Evolutionary conservation across 2,113 vertebrate species (phyloP).

Genomic region (Lophotis ruficrista): DNA sequence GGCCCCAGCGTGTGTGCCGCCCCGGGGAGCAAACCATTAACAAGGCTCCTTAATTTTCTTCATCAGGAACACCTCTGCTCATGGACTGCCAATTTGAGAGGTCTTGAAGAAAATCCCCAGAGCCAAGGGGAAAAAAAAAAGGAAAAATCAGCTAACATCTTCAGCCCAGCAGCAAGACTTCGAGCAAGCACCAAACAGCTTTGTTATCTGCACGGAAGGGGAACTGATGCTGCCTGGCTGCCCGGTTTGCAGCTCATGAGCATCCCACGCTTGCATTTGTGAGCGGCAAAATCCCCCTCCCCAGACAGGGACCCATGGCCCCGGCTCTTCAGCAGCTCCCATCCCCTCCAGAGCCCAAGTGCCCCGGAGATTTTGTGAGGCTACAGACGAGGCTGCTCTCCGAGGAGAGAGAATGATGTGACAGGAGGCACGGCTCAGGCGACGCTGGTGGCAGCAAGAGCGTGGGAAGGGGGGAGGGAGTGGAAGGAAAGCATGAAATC

Average conservation of each 20-base stretch:
- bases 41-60: not conserved
- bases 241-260: not conserved
- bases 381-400: not conserved
- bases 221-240: not conserved
- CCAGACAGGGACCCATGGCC: rapidly evolving
- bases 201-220: rapidly evolving
- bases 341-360: rapidly evolving
- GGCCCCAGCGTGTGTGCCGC: rapidly evolving
- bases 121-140: not conserved
- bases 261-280: rapidly evolving
- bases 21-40: not conserved
- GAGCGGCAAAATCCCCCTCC: not conserved
- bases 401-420: slow-evolving; percentile 1
- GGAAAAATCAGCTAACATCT: not conserved
- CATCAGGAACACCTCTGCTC: not conserved
- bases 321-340: rapidly evolving
- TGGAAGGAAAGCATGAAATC: slow-evolving; percentile 62
- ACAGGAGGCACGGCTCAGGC: slow-evolving; percentile 24
- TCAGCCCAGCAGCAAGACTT: not conserved
- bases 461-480: not conserved
- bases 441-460: slow-evolving; percentile 14
- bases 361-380: rapidly evolving
- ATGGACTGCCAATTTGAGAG: not conserved
- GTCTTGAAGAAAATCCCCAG: not conserved
- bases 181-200: not conserved